A percentile compares a stretch with the other conserved stretches of the same genome.
These are phyloP conservation scores for Thecocarcelia acutangulata DNA, from an alignment of 2,888 invertebrate species.

Conservation along the genomic window DNA sequence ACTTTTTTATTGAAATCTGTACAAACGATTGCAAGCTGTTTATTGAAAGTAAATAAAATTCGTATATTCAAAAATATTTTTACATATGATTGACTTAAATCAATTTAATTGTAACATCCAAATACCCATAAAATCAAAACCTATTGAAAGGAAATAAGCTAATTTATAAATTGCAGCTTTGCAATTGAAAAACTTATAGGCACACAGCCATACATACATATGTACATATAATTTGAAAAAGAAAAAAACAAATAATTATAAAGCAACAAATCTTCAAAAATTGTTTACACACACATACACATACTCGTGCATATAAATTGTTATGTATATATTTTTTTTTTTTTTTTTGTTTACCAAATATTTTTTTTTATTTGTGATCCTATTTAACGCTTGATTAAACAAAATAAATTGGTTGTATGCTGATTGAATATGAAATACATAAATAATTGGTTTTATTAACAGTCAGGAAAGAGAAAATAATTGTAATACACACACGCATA, in stretches of 20 bases:
- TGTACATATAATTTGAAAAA: background rate
- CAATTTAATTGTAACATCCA: background rate
- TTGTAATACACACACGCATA: background rate
- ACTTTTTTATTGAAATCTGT: too few relatives aligned
- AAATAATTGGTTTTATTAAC: background rate
- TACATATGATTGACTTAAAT: background rate
- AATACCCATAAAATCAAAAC: constrained; percentile 14
- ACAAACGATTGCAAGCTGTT: too few relatives aligned
- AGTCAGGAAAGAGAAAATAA: background rate
- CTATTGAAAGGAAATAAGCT: constrained; percentile 24
- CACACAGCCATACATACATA: background rate
- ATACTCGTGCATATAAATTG: background rate
- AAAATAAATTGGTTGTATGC: constrained; percentile 63
- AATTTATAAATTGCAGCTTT: background rate
- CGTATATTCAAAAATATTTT: background rate
- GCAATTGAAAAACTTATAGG: background rate
- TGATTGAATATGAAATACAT: background rate
- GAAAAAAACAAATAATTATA: constrained; percentile 1
- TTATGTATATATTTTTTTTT: background rate
- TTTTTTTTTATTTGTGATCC: constrained; percentile 24
- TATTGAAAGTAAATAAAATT: too few relatives aligned
- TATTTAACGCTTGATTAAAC: constrained; percentile 61
- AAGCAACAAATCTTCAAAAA: constrained; percentile 15
- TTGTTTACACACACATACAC: background rate
- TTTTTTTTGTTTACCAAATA: constrained; percentile 2